phyloP scores from a whole-genome alignment of 2,888 invertebrate species.

The Orthosia cruda region DNA sequence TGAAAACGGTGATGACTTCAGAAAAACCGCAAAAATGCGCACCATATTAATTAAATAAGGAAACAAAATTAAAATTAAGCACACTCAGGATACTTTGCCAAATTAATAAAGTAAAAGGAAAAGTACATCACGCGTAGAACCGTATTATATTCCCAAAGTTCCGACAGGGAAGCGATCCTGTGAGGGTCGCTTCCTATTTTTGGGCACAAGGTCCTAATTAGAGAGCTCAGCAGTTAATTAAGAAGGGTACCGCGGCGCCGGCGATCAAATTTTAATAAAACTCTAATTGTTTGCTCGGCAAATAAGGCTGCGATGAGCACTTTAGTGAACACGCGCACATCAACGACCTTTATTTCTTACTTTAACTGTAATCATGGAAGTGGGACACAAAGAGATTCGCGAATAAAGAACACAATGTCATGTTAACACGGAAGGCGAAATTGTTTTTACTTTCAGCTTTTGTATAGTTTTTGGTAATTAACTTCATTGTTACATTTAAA shows the following conservation, averaged over 20 bases:
- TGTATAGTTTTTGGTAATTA: conserved; percentile 54
- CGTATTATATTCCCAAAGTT: conserved; percentile 55
- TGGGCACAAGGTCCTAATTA: conserved; percentile 65
- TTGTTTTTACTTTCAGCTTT: conserved; percentile 59
- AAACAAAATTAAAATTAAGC: conserved; percentile 41
- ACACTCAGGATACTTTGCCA: conserved; percentile 26
- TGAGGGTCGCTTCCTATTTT: conserved; percentile 61
- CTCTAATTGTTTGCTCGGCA: conserved; percentile 63
- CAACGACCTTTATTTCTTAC: conserved; percentile 37
- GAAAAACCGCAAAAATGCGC: conserved; percentile 24
- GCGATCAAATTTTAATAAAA: conserved; percentile 70
- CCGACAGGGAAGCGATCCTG: conserved; percentile 42
- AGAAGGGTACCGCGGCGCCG: conserved; percentile 49
- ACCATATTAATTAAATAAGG: conserved; percentile 35
- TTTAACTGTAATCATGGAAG: conserved; percentile 48
- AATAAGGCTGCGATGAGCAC: conserved; percentile 48
- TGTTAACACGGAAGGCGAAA: conserved; percentile 47
- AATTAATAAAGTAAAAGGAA: conserved; percentile 48
- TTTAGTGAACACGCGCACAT: conserved; percentile 51
- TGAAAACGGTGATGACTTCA: background rate
- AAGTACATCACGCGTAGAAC: conserved; percentile 42
- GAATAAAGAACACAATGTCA: conserved; percentile 61
- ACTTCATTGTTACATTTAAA: conserved; percentile 56
- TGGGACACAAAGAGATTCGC: conserved; percentile 53
- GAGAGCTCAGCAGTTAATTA: conserved; percentile 69